phyloP scores from a whole-genome alignment of 2,113 vertebrate genomes.

The Halcyon senegalensis region DNA sequence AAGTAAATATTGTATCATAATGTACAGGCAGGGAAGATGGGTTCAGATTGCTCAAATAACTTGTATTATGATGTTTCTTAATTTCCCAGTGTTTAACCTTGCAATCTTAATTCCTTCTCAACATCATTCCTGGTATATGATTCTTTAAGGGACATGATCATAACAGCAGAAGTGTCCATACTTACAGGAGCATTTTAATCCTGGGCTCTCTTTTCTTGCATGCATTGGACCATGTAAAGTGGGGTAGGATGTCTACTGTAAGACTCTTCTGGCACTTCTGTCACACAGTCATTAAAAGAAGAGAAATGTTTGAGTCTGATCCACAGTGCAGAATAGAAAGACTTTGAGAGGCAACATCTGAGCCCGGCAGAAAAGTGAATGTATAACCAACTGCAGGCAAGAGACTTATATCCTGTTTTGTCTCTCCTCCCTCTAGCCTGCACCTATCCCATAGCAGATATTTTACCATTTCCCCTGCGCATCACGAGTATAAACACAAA shows the following conservation, averaged over 20 bases:
- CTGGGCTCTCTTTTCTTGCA: not conserved
- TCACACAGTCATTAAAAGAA: not conserved
- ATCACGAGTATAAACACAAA: slow-evolving; percentile 6
- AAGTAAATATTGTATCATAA: not conserved
- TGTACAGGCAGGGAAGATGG: not conserved
- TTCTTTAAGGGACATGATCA: not conserved
- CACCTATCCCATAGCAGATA: not conserved
- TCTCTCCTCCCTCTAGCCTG: not conserved
- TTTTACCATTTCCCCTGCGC: not conserved
- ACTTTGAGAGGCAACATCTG: slow-evolving; percentile 34
- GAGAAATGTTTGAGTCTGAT: not conserved
- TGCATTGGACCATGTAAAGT: not conserved
- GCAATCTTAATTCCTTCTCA: not conserved
- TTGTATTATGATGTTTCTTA: not conserved
- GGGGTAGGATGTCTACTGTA: not conserved
- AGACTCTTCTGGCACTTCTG: not conserved
- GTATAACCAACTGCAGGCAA: slow-evolving; percentile 2
- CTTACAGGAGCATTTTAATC: not conserved
- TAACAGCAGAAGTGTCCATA: not conserved
- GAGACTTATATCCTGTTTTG: slow-evolving; percentile 43
- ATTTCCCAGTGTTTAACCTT: not conserved
- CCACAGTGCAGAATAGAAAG: slow-evolving; percentile 7
- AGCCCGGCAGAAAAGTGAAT: slow-evolving; percentile 1
- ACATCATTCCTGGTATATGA: not conserved
- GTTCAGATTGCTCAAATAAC: not conserved